Conservation (phyloP, 1,140 invertebrate species). For the Papilio helenus region DNA sequence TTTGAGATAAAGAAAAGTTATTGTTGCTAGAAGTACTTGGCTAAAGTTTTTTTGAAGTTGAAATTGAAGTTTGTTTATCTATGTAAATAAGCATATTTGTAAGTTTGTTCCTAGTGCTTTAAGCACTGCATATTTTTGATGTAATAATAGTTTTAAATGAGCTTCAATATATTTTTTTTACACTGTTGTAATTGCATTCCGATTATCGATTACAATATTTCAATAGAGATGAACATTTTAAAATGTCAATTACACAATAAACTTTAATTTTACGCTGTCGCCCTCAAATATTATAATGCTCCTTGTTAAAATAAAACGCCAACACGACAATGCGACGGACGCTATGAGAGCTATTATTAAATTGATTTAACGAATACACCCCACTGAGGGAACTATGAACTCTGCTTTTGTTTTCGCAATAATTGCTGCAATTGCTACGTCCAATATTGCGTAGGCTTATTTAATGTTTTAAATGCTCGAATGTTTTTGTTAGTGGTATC, state of each 20-base stretch:
- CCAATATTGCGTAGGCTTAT: no score
- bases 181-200: no score
- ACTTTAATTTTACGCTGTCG: constrained; percentile 5
- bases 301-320: constrained; percentile 1
- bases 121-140: no score
- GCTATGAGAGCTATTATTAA: constrained; percentile 45
- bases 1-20: constrained; percentile 15
- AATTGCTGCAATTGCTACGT: no score
- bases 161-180: background rate
- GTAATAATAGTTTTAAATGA: background rate
- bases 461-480: no score
- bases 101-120: background rate
- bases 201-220: no score
- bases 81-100: background rate
- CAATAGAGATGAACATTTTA: no score
- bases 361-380: constrained; percentile 46
- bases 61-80: background rate
- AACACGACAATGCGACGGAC: background rate
- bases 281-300: background rate
- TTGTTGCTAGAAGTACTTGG: background rate
- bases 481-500: no score
- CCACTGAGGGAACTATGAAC: background rate
- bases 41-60: background rate
- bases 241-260: background rate
- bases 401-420: constrained; percentile 32